Percentiles rank a stretch among this genome's conserved stretches.
Evolutionary conservation across 1,140 invertebrate species (phyloP).

Genomic region (Vanessa tameamea): DNA sequence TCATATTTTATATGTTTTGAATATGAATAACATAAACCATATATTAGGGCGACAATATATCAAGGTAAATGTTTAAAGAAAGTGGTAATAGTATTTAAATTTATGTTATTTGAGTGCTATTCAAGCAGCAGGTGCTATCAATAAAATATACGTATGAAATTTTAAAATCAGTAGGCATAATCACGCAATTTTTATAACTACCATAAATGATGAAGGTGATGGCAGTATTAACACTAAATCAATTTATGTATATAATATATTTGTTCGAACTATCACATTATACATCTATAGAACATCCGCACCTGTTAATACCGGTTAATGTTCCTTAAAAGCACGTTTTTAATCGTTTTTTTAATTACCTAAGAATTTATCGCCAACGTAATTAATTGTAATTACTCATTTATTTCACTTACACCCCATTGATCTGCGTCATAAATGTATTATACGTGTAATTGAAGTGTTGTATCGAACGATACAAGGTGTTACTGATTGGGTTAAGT

Average conservation of each 20-base stretch:
- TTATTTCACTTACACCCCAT: conserved; percentile 19
- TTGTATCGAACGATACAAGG: not conserved
- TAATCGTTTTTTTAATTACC: conserved; percentile 25
- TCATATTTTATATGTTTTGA: too few relatives aligned
- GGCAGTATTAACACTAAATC: not conserved
- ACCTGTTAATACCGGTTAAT: conserved; percentile 25
- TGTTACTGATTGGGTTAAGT: not conserved
- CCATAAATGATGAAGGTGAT: conserved; percentile 3
- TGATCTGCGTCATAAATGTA: conserved; percentile 14
- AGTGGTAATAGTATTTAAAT: not conserved
- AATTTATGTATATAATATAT: not conserved
- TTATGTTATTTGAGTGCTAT: not conserved
- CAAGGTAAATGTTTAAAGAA: too few relatives aligned
- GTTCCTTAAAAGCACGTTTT: conserved; percentile 17
- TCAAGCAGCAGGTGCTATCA: not conserved
- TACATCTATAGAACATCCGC: conserved; percentile 14
- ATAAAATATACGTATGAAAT: not conserved
- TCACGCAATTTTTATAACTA: conserved; percentile 8
- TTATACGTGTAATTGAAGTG: not conserved
- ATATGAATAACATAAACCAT: too few relatives aligned
- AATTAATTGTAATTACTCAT: conserved; percentile 22
- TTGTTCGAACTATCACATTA: conserved; percentile 14
- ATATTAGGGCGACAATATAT: too few relatives aligned
- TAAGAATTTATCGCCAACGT: conserved; percentile 15
- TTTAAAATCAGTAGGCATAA: not conserved